These are phyloP conservation scores for Drosophila littoralis DNA, from an alignment of 1,140 invertebrate species.

Conservation along the genomic window DNA sequence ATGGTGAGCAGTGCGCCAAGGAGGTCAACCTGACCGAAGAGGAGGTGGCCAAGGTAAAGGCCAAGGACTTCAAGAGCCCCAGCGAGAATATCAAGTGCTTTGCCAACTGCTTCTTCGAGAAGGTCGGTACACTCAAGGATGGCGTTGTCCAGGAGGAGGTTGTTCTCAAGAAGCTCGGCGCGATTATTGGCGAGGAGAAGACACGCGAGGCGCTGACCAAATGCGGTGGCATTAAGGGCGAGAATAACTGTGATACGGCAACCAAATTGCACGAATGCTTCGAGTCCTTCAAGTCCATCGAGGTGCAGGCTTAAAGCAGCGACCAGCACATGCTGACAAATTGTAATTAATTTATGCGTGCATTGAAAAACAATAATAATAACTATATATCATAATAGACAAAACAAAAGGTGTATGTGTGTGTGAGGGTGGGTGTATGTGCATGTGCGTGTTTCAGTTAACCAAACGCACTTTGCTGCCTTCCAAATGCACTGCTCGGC, in stretches of 20 bases:
- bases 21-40: conserved; percentile 63
- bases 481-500: background rate
- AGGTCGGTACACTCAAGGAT: conserved; percentile 64
- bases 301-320: conserved; percentile 50
- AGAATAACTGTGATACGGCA: conserved; percentile 68
- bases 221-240: conserved; percentile 56
- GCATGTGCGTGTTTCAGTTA: background rate
- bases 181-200: conserved; percentile 70
- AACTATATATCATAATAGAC: conserved; percentile 51
- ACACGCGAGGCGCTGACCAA: conserved; percentile 59
- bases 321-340: conserved; percentile 33
- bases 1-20: conserved; percentile 54
- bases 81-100: conserved; percentile 76
- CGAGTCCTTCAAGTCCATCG: conserved; percentile 52
- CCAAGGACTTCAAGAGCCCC: conserved; percentile 65
- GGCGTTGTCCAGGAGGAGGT: conserved; percentile 38
- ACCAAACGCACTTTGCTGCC: background rate
- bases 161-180: conserved; percentile 58
- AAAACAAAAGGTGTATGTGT: conserved; percentile 9
- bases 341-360: conserved; percentile 64
- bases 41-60: conserved; percentile 61
- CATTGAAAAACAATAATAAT: conserved; percentile 59
- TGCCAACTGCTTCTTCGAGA: conserved; percentile 75
- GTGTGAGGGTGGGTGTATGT: background rate
- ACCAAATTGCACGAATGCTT: conserved; percentile 65